Evolutionary conservation across 35 echinoderm and acorn worm species (phyloP).

Genomic region (Holothuria glaberrima): DNA sequence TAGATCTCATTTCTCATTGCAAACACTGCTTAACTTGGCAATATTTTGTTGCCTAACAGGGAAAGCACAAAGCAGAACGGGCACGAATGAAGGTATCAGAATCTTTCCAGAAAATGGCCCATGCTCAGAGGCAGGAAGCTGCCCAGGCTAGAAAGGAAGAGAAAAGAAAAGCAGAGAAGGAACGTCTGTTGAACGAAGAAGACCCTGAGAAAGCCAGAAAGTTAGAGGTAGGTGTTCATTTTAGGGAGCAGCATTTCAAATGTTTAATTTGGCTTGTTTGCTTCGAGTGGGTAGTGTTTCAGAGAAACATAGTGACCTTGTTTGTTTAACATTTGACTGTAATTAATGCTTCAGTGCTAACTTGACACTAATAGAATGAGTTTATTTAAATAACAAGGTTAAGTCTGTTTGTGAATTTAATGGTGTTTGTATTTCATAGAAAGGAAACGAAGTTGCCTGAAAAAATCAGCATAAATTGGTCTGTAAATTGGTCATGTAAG

Average conservation of each 20-base stretch:
- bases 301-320: background rate
- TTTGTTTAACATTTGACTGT: background rate
- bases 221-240: constrained; percentile 72
- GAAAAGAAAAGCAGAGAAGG: constrained; percentile 90
- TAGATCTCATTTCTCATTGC: background rate
- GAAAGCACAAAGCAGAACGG: constrained; percentile 83
- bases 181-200: constrained; percentile 95
- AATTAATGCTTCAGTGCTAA: background rate
- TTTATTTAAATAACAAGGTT: background rate
- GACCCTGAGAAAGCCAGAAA: constrained; percentile 95
- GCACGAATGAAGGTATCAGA: constrained; percentile 89
- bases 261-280: background rate
- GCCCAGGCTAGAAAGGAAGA: constrained; percentile 88
- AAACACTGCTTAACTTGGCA: background rate
- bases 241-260: background rate
- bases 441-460: too few species aligned
- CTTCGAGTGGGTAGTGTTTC: background rate
- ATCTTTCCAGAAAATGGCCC: constrained; percentile 88
- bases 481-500: too few species aligned
- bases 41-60: constrained; percentile 56
- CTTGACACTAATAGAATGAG: background rate
- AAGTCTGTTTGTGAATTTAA: background rate
- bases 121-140: constrained; percentile 95
- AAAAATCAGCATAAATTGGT: too few species aligned
- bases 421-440: too few species aligned